These are phyloP conservation scores for Drosophila dives DNA, from an alignment of 2,888 invertebrate genomes.

Conservation along the genomic window DNA sequence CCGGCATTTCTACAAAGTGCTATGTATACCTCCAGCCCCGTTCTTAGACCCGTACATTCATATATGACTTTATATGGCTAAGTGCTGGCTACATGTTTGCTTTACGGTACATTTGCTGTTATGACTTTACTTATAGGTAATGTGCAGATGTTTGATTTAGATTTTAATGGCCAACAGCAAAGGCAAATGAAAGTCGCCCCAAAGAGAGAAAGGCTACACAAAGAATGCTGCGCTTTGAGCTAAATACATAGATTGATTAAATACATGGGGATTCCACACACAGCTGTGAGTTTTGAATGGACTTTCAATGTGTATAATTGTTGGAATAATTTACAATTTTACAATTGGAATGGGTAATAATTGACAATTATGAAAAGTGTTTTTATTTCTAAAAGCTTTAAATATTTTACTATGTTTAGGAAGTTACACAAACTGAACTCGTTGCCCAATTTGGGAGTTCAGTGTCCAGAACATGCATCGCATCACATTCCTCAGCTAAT, in stretches of 20 bases:
- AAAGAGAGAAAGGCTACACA: conserved; percentile 32
- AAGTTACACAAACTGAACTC: neutral
- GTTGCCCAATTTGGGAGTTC: conserved; percentile 17
- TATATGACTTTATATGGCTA: conserved; percentile 65
- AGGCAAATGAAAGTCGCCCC: conserved; percentile 44
- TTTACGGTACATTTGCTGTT: conserved; percentile 79
- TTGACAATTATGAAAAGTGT: neutral
- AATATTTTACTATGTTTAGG: neutral
- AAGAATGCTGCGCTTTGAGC: neutral
- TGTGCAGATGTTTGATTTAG: conserved; percentile 65
- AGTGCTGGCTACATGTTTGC: conserved; percentile 66
- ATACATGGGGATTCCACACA: conserved; percentile 1
- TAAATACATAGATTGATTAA: conserved; percentile 17
- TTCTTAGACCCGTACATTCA: conserved; percentile 5
- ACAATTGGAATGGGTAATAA: neutral
- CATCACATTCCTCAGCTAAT: conserved; percentile 38
- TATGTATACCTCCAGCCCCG: conserved; percentile 27
- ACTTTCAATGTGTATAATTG: conserved; percentile 1
- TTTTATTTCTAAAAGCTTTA: neutral
- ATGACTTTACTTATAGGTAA: conserved; percentile 63
- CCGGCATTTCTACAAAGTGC: conserved; percentile 67
- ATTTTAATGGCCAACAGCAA: conserved; percentile 44
- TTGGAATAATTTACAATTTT: neutral
- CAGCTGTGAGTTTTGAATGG: conserved; percentile 6
- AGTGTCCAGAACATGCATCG: conserved; percentile 22